Evolutionary conservation across 2,888 invertebrate genomes (phyloP).

Genomic region (Ephialtes manifestator): DNA sequence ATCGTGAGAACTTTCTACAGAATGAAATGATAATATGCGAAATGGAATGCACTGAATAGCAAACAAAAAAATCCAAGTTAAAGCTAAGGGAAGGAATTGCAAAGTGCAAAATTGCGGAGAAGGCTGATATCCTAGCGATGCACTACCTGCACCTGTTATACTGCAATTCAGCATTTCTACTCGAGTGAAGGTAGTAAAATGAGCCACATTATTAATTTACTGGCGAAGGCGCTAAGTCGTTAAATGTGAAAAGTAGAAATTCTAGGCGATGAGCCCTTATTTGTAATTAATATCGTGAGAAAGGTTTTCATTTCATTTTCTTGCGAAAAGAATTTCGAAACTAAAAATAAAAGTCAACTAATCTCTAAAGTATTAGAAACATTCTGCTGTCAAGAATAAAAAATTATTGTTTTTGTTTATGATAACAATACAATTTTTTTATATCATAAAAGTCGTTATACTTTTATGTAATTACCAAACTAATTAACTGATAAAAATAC

Average conservation of each 20-base stretch:
- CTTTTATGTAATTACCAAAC: too few relatives aligned
- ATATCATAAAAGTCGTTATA: too few relatives aligned
- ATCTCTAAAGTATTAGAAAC: constrained; percentile 16
- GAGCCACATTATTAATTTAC: constrained; percentile 27
- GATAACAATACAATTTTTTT: too few relatives aligned
- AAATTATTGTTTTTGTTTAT: too few relatives aligned
- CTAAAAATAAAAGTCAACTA: neutral
- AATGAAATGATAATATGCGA: neutral
- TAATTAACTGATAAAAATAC: too few relatives aligned
- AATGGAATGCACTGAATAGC: constrained; percentile 46
- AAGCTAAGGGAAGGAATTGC: constrained; percentile 21
- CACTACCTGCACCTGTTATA: neutral
- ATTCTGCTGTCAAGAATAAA: too few relatives aligned
- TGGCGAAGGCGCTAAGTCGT: constrained; percentile 26
- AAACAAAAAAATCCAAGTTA: neutral
- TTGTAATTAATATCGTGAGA: constrained; percentile 37
- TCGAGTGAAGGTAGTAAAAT: constrained; percentile 31
- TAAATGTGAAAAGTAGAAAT: constrained; percentile 5
- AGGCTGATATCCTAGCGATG: neutral
- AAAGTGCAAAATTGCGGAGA: neutral
- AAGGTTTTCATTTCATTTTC: neutral
- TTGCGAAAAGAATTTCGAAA: constrained; percentile 6
- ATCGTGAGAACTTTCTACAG: constrained; percentile 48
- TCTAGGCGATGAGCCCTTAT: neutral
- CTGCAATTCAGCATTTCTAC: neutral